Percentiles rank a stretch among this genome's conserved stretches.
Evolutionary conservation across 2,797 vertebrate species (phyloP).

Genomic region (Semaprochilodus insignis): DNA sequence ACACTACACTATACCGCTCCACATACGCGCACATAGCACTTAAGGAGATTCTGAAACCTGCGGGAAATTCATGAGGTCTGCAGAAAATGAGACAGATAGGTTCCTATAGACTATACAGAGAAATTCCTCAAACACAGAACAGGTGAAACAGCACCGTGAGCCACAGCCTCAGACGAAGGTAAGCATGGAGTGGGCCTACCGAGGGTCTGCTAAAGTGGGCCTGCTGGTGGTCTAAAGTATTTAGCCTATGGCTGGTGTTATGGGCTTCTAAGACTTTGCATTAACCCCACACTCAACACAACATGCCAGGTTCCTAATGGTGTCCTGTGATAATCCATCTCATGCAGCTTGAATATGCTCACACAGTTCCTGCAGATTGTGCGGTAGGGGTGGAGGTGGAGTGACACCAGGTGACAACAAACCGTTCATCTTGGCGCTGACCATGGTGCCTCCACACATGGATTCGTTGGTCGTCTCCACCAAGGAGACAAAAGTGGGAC

Average conservation of each 20-base stretch:
- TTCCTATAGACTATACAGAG: not conserved
- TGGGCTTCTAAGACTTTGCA: not conserved
- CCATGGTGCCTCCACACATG: no score
- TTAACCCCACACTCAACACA: no score
- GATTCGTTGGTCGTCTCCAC: no score
- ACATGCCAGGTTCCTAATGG: no score
- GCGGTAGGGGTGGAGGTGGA: no score
- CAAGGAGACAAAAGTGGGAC: no score
- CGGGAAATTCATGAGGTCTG: slow-evolving; percentile 69
- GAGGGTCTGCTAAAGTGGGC: not conserved
- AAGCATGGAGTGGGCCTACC: not conserved
- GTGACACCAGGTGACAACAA: no score
- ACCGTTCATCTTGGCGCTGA: no score
- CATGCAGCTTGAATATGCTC: no score
- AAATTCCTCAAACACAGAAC: slow-evolving; percentile 4
- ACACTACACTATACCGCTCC: slow-evolving; percentile 38
- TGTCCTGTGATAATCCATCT: no score
- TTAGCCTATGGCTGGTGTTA: not conserved
- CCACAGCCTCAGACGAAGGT: not conserved
- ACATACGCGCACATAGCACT: slow-evolving; percentile 37
- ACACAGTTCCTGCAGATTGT: no score
- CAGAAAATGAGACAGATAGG: slow-evolving; percentile 62
- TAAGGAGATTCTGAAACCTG: slow-evolving; percentile 69
- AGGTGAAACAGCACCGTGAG: not conserved
- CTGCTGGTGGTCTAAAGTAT: not conserved